These are phyloP conservation scores for Molorchus minor DNA, from an alignment of 2,888 invertebrate genomes.

Conservation along the genomic window DNA sequence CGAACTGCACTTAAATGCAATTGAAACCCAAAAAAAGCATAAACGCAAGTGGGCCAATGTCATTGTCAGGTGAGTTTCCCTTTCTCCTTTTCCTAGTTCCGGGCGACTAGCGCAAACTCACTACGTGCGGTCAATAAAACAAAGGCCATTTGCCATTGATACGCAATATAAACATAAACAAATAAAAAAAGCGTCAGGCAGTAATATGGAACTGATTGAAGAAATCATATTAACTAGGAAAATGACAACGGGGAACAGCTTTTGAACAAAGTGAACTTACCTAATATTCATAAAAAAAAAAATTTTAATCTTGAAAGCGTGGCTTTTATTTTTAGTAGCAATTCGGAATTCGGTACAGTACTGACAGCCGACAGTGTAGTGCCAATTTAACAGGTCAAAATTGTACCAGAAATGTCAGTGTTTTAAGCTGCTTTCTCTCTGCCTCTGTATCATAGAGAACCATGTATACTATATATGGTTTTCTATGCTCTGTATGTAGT, in stretches of 20 bases:
- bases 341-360: no score
- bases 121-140: not conserved
- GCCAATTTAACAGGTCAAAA: no score
- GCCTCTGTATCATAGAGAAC: no score
- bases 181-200: not conserved
- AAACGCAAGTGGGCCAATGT: slow-evolving; percentile 55
- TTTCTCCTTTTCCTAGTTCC: slow-evolving; percentile 46
- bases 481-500: no score
- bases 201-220: no score
- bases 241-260: not conserved
- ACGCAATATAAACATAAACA: not conserved
- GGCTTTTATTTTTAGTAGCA: not conserved
- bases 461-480: no score
- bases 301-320: not conserved
- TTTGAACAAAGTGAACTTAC: not conserved
- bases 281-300: not conserved
- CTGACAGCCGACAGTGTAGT: no score
- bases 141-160: not conserved
- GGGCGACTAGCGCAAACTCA: slow-evolving; percentile 40
- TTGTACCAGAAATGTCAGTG: no score
- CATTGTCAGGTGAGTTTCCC: slow-evolving; percentile 51
- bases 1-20: slow-evolving; percentile 47
- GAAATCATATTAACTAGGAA: not conserved
- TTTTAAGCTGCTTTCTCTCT: no score
- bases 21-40: slow-evolving; percentile 35